Evolutionary conservation across 1,140 invertebrate species (phyloP), one percentile per base, ranked within the genome.

Genomic region (Doryteuthis pealeii): DNA sequence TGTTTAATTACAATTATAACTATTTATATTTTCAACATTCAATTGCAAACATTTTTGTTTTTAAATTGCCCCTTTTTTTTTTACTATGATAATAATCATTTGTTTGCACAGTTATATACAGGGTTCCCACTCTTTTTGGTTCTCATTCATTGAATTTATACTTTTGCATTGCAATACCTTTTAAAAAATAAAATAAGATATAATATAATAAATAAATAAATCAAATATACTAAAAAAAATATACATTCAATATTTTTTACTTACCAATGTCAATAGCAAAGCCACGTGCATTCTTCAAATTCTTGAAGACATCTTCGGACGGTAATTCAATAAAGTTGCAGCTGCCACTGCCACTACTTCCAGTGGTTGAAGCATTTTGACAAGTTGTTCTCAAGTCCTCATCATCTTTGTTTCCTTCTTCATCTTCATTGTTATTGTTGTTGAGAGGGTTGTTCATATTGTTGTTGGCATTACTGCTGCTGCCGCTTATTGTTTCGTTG

Each of bases 231-330:
- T 43, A 28, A 22, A 33, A 31, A 54, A 58, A 1, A 32, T 14
- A 31, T n/a, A 12, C 8, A 54, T 15, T 8, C 3, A 72, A 49
- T 32, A 43, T 72, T 1, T n/a, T 45, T 10, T 0, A 58, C 82
- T 84, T 86, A 92, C 92, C 92, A 73, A 93, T 93, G 81, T 93
- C 92, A 75, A 93, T 92, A 2, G 92, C 92, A 87, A 93, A 93
- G 78, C 91, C 87, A 81, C 92, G 91, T 10, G 92, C 92, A 87
- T 92, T 93, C 81, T 91, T 91, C 33, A 93, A 85, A 88, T 93
- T 93, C 45, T 91, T 89, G 83, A 93, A 93, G 14, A 91, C 83
- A 72, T 87, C 89, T 78, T 92, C 91, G 67, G 85, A 78, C 71
- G 87, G 79, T 45, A 88, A 74, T 12, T 83, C 80, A n/a, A 86